phyloP scores from a whole-genome alignment of 2,113 vertebrate genomes.

The Triplophysa dalaica region DNA sequence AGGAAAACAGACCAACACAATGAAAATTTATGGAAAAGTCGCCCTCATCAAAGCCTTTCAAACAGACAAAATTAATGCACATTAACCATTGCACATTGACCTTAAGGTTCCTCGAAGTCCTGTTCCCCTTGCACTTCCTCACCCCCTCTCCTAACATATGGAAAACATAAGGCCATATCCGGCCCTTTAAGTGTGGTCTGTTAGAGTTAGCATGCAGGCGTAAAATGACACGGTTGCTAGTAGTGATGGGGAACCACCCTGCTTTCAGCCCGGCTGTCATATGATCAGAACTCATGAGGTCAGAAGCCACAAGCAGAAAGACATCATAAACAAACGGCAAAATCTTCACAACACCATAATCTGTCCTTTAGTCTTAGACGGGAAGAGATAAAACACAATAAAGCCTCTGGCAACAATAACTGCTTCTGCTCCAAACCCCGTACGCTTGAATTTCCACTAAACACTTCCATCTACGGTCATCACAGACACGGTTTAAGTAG shows the following conservation, averaged over 20 bases:
- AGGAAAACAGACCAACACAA: conserved; percentile 14
- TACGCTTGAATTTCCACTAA: neutral
- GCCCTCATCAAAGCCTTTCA: conserved; percentile 5
- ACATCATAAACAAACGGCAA: neutral
- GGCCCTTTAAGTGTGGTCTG: conserved; percentile 15
- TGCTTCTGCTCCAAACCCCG: neutral
- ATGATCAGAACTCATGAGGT: conserved; percentile 40
- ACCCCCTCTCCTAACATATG: conserved; percentile 15
- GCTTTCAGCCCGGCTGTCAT: conserved; percentile 25
- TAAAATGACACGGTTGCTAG: conserved; percentile 46
- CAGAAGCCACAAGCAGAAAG: conserved; percentile 1
- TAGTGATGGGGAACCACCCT: conserved; percentile 32
- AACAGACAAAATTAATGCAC: neutral
- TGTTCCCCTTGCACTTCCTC: neutral
- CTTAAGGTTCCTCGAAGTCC: neutral
- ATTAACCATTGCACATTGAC: neutral
- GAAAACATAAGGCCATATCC: conserved; percentile 13
- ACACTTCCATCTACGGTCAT: neutral
- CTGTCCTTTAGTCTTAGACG: neutral
- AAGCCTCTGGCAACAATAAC: neutral
- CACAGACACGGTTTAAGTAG: neutral
- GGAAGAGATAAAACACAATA: neutral
- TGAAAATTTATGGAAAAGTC: conserved; percentile 3
- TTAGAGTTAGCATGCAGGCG: conserved; percentile 35
- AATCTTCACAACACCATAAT: neutral